Conservation (phyloP, 2,888 invertebrate species). For the Chrysolina haemoptera region DNA sequence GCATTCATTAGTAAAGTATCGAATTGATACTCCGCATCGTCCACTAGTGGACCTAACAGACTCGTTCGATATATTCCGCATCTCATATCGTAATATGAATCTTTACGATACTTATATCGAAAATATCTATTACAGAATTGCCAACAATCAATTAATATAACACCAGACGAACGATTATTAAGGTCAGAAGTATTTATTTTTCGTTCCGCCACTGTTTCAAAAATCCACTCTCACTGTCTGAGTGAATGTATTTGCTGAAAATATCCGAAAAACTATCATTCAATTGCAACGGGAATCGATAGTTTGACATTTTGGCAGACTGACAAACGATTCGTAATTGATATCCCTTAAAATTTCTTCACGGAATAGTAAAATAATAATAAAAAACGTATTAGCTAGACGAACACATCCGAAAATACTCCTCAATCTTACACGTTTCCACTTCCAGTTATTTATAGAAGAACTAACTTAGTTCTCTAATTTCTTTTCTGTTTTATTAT, state of each 20-base stretch:
- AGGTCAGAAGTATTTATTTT: neutral
- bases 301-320: slow-evolving; percentile 25
- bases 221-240: neutral
- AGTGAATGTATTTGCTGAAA: neutral
- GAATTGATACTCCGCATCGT: too few relatives aligned
- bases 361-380: slow-evolving; percentile 37
- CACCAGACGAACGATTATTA: neutral
- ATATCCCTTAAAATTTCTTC: slow-evolving; percentile 21
- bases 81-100: too few relatives aligned
- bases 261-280: slow-evolving; percentile 9
- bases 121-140: too few relatives aligned
- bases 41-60: too few relatives aligned
- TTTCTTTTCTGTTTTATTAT: slow-evolving; percentile 41
- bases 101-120: too few relatives aligned
- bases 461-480: slow-evolving; percentile 41
- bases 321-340: slow-evolving; percentile 29
- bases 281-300: slow-evolving; percentile 4
- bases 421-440: slow-evolving; percentile 49
- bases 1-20: too few relatives aligned
- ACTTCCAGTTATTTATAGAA: slow-evolving; percentile 50
- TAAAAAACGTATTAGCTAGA: slow-evolving; percentile 43
- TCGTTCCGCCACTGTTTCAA: neutral
- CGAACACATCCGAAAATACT: slow-evolving; percentile 54
- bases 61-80: too few relatives aligned
- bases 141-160: too few relatives aligned